Conservation (phyloP, 35 echinoderm and acorn worm species). For the Anneissia japonica region DNA sequence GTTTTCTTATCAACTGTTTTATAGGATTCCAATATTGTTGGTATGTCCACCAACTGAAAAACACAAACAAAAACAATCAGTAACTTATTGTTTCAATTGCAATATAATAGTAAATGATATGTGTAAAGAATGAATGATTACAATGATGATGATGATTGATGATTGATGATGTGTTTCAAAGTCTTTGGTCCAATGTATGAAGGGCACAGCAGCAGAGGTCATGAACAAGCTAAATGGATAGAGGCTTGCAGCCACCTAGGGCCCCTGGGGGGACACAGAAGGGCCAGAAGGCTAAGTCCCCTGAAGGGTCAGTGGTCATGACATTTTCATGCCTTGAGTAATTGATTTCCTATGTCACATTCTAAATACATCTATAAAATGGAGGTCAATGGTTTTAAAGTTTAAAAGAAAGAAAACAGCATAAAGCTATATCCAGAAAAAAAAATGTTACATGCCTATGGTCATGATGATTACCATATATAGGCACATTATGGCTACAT, state of each 20-base stretch:
- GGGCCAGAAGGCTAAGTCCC: neutral
- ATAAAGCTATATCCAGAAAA: neutral
- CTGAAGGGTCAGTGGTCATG: too few species aligned
- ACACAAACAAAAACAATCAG: neutral
- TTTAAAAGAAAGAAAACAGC: too few species aligned
- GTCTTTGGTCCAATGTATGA: neutral
- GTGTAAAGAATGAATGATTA: too few species aligned
- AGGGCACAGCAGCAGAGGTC: too few species aligned
- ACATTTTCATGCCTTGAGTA: too few species aligned
- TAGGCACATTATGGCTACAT: too few species aligned
- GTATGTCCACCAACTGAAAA: constrained; percentile 82
- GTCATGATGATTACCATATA: too few species aligned
- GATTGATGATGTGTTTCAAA: neutral
- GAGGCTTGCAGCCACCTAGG: neutral
- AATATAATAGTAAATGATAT: neutral
- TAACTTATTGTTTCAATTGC: neutral
- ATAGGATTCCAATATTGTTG: constrained; percentile 73
- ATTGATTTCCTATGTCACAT: too few species aligned
- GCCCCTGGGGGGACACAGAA: neutral
- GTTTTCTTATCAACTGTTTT: constrained; percentile 98
- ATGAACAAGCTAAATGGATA: too few species aligned
- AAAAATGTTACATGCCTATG: too few species aligned
- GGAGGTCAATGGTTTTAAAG: too few species aligned
- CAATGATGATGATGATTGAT: neutral
- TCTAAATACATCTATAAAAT: too few species aligned